Base-by-base conservation (phyloP, 1,140 invertebrate genomes). In the Eciton burchellii region DNA sequence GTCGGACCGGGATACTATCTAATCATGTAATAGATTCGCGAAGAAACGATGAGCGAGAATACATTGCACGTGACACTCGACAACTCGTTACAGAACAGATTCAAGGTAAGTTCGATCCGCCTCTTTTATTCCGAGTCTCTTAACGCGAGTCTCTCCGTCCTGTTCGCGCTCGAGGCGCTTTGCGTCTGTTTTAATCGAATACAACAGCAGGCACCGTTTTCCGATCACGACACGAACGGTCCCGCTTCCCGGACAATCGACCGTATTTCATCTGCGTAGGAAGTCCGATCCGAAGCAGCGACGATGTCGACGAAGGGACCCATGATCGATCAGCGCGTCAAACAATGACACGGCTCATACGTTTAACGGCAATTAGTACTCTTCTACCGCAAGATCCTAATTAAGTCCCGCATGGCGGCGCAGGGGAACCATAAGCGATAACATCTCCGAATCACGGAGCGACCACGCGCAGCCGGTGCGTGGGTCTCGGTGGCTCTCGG, bases 401-500 rank as follows among this genome's bases (percentile, higher is more conserved):
- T 87, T 87, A 87, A 83, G 79, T 72, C 72, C 72, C 59, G 45
- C 12, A n/a, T 68, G 52, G 45, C 45, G 57, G 57, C 26, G 54
- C 26, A 81, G 21, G 47, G 29, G 82, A 68, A 81, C 56, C 24
- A 19, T n/a, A 47, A 60, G 52, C 70, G 83, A 87, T 77, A 83
- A 87, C 47, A 87, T 86, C 84, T 49, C 26, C 41, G 41, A 12
- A 41, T 47, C 41, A 9, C 54, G 19, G 26, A 52, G 26, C 57
- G 71, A 59, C 45, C 26, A 59, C 49, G 59, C 43, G 26, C 49
- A 26, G 41, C 56, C 49, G 47, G 43, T 54, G 74, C 43, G 45
- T 83, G 21, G 85, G 43, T 84, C 82, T 84, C 84, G 70, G 82
- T 84, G 72, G 83, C 83, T 79, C 52, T n/a, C n/a, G n/a, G 57